Conservation (phyloP, 2,113 vertebrate genomes). For the Burhinus bistriatus region DNA sequence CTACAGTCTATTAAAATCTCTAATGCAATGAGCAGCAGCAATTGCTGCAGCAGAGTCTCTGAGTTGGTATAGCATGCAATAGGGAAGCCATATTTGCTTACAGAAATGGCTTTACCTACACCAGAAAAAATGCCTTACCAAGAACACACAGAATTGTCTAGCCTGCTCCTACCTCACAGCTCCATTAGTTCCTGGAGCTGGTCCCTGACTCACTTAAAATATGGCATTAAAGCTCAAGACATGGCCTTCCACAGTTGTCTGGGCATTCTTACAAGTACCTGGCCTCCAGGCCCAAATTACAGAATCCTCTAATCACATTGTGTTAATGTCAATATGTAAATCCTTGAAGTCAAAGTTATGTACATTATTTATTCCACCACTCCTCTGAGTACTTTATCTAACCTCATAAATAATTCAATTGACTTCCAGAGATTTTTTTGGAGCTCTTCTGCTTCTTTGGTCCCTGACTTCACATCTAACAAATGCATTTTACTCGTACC, state of each 20-base stretch:
- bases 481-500: neutral
- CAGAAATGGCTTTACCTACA: neutral
- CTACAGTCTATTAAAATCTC: neutral
- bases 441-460: neutral
- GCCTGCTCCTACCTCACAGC: neutral
- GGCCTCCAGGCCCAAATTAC: neutral
- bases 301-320: neutral
- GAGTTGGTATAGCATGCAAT: neutral
- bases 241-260: neutral
- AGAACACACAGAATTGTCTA: neutral
- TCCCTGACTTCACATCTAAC: neutral
- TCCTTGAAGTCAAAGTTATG: neutral
- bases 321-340: neutral
- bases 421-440: conserved; percentile 1
- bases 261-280: neutral
- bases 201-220: neutral
- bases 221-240: neutral
- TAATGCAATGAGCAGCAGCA: neutral
- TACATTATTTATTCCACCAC: neutral
- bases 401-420: neutral
- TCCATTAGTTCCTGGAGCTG: neutral
- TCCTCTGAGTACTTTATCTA: neutral
- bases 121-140: neutral
- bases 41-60: neutral
- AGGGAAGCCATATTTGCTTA: neutral